phyloP scores from a whole-genome alignment of 2,113 vertebrate species.

The Macroglossus sobrinus region DNA sequence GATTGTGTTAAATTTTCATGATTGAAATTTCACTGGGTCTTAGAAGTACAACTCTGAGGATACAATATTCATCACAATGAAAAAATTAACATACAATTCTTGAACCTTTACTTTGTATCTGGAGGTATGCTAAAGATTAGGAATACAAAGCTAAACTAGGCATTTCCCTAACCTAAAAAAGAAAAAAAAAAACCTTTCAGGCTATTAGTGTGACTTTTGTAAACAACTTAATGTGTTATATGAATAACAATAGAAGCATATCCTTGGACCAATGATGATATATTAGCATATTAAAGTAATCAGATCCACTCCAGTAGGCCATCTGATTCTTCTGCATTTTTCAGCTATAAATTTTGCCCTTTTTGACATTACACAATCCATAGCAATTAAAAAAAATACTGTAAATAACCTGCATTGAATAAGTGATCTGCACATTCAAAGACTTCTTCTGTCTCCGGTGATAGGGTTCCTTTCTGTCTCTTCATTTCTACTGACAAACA shows the following conservation, averaged over 20 bases:
- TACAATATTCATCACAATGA: neutral
- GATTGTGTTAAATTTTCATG: neutral
- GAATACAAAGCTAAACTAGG: neutral
- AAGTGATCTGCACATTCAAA: neutral
- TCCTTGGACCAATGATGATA: constrained; percentile 39
- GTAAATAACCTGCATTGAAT: constrained; percentile 4
- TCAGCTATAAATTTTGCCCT: constrained; percentile 15
- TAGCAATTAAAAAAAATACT: constrained; percentile 38
- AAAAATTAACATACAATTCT: neutral
- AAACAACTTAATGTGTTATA: constrained; percentile 50
- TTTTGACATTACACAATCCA: constrained; percentile 26
- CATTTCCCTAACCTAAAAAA: neutral
- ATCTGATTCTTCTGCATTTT: constrained; percentile 6
- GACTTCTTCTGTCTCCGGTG: neutral
- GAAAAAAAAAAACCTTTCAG: neutral
- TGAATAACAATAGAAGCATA: constrained; percentile 30
- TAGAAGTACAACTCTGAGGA: neutral
- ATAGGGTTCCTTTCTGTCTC: neutral
- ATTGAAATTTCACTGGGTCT: neutral
- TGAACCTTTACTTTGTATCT: neutral
- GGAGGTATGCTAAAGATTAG: neutral
- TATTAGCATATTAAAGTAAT: constrained; percentile 65
- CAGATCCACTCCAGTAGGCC: constrained; percentile 36
- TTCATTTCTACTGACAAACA: neutral
- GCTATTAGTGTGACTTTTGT: neutral